Base-by-base conservation (phyloP, 2,113 vertebrate species). In the Bothrops jararaca region DNA sequence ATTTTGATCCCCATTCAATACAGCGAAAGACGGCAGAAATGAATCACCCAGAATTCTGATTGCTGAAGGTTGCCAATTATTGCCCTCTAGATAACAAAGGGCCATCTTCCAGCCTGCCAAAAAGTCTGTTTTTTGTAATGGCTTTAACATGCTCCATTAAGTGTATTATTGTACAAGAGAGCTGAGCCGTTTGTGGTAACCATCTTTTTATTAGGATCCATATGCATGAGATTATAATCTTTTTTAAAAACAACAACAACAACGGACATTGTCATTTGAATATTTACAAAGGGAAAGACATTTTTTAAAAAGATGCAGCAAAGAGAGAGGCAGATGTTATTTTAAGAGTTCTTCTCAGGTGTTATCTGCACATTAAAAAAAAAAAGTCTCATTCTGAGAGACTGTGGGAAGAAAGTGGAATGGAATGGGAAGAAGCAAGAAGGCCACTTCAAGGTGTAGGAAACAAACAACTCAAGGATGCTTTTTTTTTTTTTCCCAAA, bases 281-380 rank as follows among this genome's bases (percentile, higher is more conserved):
- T 92, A 90, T 94, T 94, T 93, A 90, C 88, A 56, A 93, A 80
- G 29, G 15, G 22, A 91, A 13, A 48, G 64, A 89, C 64, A 90
- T 58, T 87, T n/a, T 58, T 87, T n/a, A 74, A 74, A 80, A 92
- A 95, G 91, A 56, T 89, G 94, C 0, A 3, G 24, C 3, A 74
- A 22, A 90, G 93, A 64, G 39, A 95, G 26, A 34, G 92, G 92
- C 39, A 60, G 29, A 87, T 87, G 93, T 90, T 94, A 92, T 94
- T 91, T 92, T 92, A 89, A 13, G 39, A 91, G 91, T 57, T 93
- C 89, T 94, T 95, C 93, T 86, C 94, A 95, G 58, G 90, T 85
- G 92, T 58, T 95, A 69, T n/a, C 88, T 64, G 50, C 95, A 53
- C 85, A 85, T 56, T 91, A 93, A 91, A 74, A 89, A 91, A 74